Conservation (phyloP, 2,888 invertebrate genomes). For the Hyalella azteca region DNA sequence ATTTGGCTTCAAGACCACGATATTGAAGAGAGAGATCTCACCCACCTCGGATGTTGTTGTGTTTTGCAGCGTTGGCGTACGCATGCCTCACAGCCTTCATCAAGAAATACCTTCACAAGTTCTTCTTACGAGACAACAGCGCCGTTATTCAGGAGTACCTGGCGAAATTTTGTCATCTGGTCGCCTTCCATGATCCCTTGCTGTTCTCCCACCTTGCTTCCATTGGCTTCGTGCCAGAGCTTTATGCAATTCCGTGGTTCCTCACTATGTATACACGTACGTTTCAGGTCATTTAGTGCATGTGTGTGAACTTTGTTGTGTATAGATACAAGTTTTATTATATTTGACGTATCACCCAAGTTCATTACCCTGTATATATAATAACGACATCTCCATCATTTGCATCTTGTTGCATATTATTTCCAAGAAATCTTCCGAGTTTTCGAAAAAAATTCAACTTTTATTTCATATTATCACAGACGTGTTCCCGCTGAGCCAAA, state of each 20-base stretch:
- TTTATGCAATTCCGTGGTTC: conserved; percentile 99
- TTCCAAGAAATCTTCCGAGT: too few species aligned
- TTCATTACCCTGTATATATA: too few species aligned
- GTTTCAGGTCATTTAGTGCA: too few species aligned
- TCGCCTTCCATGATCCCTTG: conserved; percentile 93
- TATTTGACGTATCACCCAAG: too few species aligned
- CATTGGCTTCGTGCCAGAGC: conserved; percentile 92
- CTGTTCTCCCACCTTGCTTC: conserved; percentile 88
- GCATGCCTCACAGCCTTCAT: conserved; percentile 94
- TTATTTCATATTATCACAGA: too few species aligned
- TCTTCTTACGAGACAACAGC: conserved; percentile 96
- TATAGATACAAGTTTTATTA: too few species aligned
- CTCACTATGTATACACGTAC: conserved; percentile 98
- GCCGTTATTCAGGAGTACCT: conserved; percentile 96
- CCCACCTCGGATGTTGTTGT: too few species aligned
- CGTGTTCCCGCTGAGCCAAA: conserved; percentile 97
- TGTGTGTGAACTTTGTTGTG: too few species aligned
- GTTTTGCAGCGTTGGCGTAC: conserved; percentile 84
- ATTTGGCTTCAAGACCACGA: too few species aligned
- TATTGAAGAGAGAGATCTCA: too few species aligned
- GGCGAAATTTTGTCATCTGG: conserved; percentile 93
- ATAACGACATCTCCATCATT: neutral
- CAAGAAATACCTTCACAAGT: conserved; percentile 93
- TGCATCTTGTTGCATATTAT: neutral
- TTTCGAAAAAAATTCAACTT: too few species aligned